Base-by-base conservation (phyloP, 2,797 vertebrate species). In the Pseudochaenichthys georgianus region DNA sequence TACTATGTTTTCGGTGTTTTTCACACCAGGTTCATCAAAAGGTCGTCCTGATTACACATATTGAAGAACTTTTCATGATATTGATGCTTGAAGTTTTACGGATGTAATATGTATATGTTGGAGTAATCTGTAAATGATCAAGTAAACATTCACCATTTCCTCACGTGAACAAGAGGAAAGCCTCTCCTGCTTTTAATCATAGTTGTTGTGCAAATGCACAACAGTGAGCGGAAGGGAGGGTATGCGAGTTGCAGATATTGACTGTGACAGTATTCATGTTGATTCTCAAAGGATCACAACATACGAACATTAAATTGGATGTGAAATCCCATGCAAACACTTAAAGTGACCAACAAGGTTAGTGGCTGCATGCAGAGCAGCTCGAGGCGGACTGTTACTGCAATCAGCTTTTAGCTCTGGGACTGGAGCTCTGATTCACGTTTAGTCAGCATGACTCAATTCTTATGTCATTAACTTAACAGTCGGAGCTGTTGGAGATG, bases 81-180 rank as follows among this genome's bases (percentile, higher is more conserved):
- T n/a, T n/a, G n/a, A n/a, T n/a, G n/a, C n/a, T n/a, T n/a, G n/a
- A n/a, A n/a, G n/a, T n/a, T n/a, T n/a, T n/a, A n/a, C n/a, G n/a
- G n/a, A n/a, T n/a, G n/a, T n/a, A n/a, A n/a, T n/a, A n/a, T n/a
- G n/a, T n/a, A n/a, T n/a, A n/a, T n/a, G n/a, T n/a, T n/a, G n/a
- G 55, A 31, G 31, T 3, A 5, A 11, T 38, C 53, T 55, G 53
- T 11, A 34, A 19, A 41, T 41, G n/a, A 58, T 58, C 31, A 64
- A 83, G 42, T 81, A 76, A 85, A 67, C 86, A 82, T 47, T 62
- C 54, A 17, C 68, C 45, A 10, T 79, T 84, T 78, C 28, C 66
- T 79, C 34, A 43, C 73, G 51, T 51, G 65, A 78, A 65, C 19
- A 41, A 59, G 15, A 71, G 38, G 23, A 38, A 58, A 58, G 9